Evolutionary conservation across 92 coral and sea anemone genomes (phyloP).

Genomic region (Muricea muricata): DNA sequence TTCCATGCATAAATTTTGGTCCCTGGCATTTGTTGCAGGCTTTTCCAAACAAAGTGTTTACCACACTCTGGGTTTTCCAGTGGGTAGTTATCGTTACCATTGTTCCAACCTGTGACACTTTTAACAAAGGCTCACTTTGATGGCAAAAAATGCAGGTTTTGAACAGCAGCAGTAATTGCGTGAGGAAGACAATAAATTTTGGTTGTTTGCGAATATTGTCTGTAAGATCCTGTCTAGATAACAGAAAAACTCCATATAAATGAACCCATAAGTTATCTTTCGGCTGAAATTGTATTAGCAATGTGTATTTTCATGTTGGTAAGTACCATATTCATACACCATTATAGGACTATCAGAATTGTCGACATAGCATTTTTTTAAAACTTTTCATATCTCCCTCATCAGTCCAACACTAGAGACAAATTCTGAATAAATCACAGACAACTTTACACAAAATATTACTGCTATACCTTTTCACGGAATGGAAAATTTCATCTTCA

Average conservation of each 20-base stretch:
- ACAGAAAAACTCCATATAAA: background rate
- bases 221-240: background rate
- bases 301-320: background rate
- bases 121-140: background rate
- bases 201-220: conserved; percentile 18
- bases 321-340: background rate
- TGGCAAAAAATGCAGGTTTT: conserved; percentile 26
- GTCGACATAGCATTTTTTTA: background rate
- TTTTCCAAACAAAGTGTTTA: conserved; percentile 45
- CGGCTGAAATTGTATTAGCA: background rate
- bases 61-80: conserved; percentile 35
- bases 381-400: too few relatives aligned
- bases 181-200: conserved; percentile 24
- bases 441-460: background rate
- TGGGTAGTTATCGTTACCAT: conserved; percentile 9
- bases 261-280: background rate
- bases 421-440: too few relatives aligned
- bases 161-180: conserved; percentile 36
- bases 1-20: conserved; percentile 61
- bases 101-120: conserved; percentile 29
- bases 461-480: conserved; percentile 5
- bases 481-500: conserved; percentile 28
- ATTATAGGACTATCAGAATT: background rate
- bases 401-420: background rate
- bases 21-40: too few relatives aligned